Conservation (phyloP, 2,797 vertebrate species). For the Ispidina picta region DNA sequence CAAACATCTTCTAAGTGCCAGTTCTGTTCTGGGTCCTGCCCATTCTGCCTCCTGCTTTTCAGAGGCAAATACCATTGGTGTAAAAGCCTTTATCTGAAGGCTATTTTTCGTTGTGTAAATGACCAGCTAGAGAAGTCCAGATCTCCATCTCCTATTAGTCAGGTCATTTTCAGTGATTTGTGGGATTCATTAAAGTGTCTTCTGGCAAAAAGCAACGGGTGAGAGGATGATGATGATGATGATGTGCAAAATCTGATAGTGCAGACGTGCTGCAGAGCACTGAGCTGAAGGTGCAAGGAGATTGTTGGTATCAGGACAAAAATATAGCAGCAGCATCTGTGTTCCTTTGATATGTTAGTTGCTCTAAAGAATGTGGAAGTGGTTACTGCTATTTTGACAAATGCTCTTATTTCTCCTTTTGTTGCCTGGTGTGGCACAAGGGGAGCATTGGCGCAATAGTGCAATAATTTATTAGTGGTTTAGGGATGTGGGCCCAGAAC, state of each 20-base stretch:
- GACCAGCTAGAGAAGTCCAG: background rate
- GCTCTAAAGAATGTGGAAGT: slow-evolving; percentile 24
- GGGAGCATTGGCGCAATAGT: slow-evolving; percentile 8
- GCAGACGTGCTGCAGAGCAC: background rate
- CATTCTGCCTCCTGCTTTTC: background rate
- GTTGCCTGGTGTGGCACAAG: slow-evolving; percentile 28
- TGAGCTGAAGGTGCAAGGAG: background rate
- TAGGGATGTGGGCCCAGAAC: slow-evolving; percentile 63
- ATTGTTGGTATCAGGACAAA: background rate
- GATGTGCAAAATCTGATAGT: background rate
- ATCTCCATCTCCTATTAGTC: background rate
- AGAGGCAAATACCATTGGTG: background rate
- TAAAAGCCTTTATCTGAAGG: background rate
- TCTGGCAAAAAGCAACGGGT: background rate
- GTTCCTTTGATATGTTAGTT: background rate
- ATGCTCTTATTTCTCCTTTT: slow-evolving; percentile 37
- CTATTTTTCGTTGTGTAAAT: background rate
- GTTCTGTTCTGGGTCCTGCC: background rate
- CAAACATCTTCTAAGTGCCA: background rate
- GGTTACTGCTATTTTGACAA: slow-evolving; percentile 28
- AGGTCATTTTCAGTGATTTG: background rate
- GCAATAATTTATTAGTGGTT: slow-evolving; percentile 67
- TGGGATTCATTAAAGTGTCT: background rate
- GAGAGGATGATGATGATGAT: background rate
- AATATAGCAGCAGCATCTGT: background rate